These are phyloP conservation scores for Euglossa dilemma DNA, from an alignment of 1,140 invertebrate species.

Conservation along the genomic window DNA sequence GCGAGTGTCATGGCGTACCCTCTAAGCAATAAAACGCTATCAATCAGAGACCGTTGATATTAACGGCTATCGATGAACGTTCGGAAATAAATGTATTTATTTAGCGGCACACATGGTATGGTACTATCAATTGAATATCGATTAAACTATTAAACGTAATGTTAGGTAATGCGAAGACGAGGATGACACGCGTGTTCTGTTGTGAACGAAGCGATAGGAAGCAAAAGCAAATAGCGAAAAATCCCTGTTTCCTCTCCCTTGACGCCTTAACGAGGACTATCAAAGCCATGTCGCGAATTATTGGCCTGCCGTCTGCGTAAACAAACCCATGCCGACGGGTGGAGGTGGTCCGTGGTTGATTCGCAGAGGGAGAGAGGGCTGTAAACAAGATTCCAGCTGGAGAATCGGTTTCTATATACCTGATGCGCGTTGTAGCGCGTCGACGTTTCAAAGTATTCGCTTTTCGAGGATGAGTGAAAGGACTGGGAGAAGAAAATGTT, in stretches of 20 bases:
- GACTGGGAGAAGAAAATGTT: too few relatives aligned
- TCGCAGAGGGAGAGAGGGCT: neutral
- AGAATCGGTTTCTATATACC: conserved; percentile 27
- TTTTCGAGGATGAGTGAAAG: neutral
- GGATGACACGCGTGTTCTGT: neutral
- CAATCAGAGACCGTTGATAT: neutral
- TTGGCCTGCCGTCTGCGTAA: neutral
- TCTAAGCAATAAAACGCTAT: conserved; percentile 28
- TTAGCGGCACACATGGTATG: conserved; percentile 14
- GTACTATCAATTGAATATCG: neutral
- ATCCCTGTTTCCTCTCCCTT: neutral
- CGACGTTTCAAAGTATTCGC: conserved; percentile 30
- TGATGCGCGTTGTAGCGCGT: conserved; percentile 53
- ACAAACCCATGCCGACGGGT: neutral
- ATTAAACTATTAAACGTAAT: conserved; percentile 27
- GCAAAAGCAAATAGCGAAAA: neutral
- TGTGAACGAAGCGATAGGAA: neutral
- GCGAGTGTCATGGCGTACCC: neutral
- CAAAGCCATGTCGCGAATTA: neutral
- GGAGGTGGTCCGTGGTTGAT: neutral
- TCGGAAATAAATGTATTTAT: conserved; percentile 11
- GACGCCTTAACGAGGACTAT: neutral
- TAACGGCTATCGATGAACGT: conserved; percentile 2
- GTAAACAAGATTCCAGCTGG: conserved; percentile 22
- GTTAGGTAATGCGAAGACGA: neutral